Percentiles rank a stretch among this genome's conserved stretches.
These are phyloP conservation scores for Xerus inauris DNA, from an alignment of 2,113 vertebrate species.

Conservation along the genomic window DNA sequence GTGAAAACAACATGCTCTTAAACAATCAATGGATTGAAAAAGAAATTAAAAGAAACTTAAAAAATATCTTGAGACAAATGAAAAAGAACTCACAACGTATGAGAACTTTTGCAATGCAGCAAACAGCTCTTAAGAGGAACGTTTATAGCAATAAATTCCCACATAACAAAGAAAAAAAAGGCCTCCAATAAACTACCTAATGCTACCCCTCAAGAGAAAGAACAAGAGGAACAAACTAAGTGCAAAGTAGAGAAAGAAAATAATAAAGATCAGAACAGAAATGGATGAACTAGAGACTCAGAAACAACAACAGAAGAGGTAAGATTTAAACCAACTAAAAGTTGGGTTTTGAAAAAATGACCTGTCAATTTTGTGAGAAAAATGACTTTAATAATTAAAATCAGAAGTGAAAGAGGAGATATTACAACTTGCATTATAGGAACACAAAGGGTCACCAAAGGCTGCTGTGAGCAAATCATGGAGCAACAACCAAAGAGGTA, in stretches of 20 bases:
- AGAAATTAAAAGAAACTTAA: background rate
- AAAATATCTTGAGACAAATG: background rate
- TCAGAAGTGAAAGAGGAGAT: background rate
- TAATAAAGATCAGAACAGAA: background rate
- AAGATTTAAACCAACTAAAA: background rate
- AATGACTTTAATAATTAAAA: background rate
- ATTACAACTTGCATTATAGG: background rate
- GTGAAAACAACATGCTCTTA: background rate
- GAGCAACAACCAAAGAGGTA: background rate
- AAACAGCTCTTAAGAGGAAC: too few relatives aligned
- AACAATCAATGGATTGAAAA: background rate
- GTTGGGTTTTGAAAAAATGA: background rate
- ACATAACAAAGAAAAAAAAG: background rate
- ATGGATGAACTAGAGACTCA: background rate
- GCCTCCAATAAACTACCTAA: too few relatives aligned
- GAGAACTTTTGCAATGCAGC: too few relatives aligned
- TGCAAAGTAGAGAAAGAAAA: background rate
- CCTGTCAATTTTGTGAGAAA: too few relatives aligned
- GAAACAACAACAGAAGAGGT: background rate
- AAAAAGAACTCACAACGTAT: background rate
- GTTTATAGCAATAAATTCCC: background rate
- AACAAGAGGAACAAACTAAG: background rate
- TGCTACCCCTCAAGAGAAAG: background rate
- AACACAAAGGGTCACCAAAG: background rate
- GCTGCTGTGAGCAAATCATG: background rate